Conservation (phyloP, 2,797 vertebrate genomes). For the Potorous gilbertii region DNA sequence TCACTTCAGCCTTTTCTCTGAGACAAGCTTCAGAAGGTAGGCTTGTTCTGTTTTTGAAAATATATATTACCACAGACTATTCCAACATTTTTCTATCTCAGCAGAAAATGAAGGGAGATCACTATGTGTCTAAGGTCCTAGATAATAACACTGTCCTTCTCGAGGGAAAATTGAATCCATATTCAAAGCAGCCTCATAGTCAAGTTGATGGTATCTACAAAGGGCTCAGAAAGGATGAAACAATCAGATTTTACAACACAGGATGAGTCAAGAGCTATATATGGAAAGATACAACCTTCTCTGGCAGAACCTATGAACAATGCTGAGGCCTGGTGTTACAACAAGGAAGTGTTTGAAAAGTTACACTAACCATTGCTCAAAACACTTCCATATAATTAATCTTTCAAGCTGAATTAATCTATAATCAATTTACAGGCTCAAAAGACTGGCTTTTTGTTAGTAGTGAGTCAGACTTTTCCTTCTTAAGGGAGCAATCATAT, state of each 20-base stretch:
- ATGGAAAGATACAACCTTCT: not conserved
- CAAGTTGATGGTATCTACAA: not conserved
- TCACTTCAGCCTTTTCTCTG: not conserved
- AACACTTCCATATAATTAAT: constrained; percentile 14
- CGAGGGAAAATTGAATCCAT: not conserved
- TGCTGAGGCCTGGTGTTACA: not conserved
- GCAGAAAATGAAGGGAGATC: not conserved
- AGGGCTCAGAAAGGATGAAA: not conserved
- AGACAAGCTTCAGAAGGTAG: not conserved
- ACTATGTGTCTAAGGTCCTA: not conserved
- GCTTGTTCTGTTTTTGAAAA: not conserved
- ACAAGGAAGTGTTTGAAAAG: not conserved
- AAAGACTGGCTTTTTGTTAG: not conserved
- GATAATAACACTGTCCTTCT: not conserved
- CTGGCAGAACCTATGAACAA: not conserved
- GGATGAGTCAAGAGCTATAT: not conserved
- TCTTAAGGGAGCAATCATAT: constrained; percentile 12
- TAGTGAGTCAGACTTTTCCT: not conserved
- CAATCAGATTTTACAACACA: not conserved
- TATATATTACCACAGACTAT: not conserved
- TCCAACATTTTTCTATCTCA: not conserved
- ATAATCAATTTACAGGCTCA: not conserved
- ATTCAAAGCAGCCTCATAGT: not conserved
- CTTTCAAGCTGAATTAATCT: not conserved
- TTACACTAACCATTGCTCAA: not conserved